A percentile compares a stretch with the other conserved stretches of the same genome.
Conservation (phyloP, 2,797 vertebrate species). For the Brachyrhaphis roseni region DNA sequence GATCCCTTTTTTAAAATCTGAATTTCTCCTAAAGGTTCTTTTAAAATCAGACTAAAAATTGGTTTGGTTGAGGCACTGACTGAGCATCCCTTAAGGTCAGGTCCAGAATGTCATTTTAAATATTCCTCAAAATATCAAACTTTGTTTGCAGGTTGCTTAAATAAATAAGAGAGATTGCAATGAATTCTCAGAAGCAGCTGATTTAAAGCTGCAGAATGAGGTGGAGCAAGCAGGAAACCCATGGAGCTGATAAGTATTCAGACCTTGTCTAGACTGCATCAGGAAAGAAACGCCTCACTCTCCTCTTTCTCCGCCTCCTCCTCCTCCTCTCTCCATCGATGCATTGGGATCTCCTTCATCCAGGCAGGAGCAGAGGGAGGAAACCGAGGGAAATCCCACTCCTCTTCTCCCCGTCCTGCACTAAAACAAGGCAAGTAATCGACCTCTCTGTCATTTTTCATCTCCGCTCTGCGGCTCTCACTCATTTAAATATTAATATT, state of each 20-base stretch:
- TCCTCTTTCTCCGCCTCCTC: background rate
- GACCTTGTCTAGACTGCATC: conserved; percentile 70
- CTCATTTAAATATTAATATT: background rate
- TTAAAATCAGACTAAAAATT: background rate
- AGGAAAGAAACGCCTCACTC: conserved; percentile 21
- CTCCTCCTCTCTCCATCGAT: conserved; percentile 1
- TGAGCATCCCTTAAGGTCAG: background rate
- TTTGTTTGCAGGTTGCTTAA: background rate
- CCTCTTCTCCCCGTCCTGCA: background rate
- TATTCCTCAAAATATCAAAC: background rate
- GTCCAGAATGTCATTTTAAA: background rate
- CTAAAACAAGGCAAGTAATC: conserved; percentile 11
- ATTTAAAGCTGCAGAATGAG: conserved; percentile 4
- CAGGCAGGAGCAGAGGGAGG: background rate
- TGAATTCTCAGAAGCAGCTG: background rate
- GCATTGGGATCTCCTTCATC: conserved; percentile 41
- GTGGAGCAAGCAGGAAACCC: background rate
- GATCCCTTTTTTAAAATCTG: background rate
- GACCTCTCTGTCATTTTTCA: background rate
- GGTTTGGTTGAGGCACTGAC: background rate
- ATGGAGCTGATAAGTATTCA: conserved; percentile 68
- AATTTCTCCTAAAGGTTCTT: background rate
- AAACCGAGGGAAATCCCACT: conserved; percentile 6
- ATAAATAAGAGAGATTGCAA: background rate
- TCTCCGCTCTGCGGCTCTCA: background rate